Base-by-base conservation (phyloP, 2,797 vertebrate genomes). In the Danio kyathit region DNA sequence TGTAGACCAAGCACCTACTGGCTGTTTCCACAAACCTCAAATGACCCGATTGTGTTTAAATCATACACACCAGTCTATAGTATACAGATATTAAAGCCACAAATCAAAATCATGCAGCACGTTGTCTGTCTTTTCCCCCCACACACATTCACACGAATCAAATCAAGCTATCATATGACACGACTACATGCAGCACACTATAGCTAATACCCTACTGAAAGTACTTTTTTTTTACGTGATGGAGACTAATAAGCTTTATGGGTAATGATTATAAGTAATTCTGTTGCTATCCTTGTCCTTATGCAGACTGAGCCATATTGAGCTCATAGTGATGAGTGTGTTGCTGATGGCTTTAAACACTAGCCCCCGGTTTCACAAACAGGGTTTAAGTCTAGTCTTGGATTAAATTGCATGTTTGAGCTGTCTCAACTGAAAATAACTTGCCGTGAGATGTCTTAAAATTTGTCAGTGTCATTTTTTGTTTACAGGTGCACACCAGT, bases 31-130 rank as follows among this genome's bases (percentile, higher is more conserved):
- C 66, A 44, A 71, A 63, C 17, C 67, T 72, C 48, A 63, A 41
- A 43, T 9, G 46, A 77, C 81, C 7, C 44, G 63, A 83, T 86
- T 67, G 84, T 79, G 78, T 82, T 84, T 56, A n/a, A 43, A 14
- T 41, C 6, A 65, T 72, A 87, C 65, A 84, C 49, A 82, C 64
- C 70, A 82, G 86, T 84, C 69, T 76, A 70, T 75, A 83, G 76
- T 6, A 52, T 11, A 84, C 76, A 88, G 79, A 88, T 65, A 86
- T 87, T 86, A 77, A 63, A 77, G 79, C 87, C 80, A 80, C 60
- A 74, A 87, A 76, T 89, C 67, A 84, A 74, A n/a, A 64, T 41
- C 77, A 84, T 70, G 75, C 79, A 78, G 71, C 77, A 85, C 74
- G 51, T 77, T 56, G 38, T 71, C 44, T 59, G 14, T n/a, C 17